phyloP scores from a whole-genome alignment of 2,113 vertebrate genomes.

The Microcebus tavaratra region DNA sequence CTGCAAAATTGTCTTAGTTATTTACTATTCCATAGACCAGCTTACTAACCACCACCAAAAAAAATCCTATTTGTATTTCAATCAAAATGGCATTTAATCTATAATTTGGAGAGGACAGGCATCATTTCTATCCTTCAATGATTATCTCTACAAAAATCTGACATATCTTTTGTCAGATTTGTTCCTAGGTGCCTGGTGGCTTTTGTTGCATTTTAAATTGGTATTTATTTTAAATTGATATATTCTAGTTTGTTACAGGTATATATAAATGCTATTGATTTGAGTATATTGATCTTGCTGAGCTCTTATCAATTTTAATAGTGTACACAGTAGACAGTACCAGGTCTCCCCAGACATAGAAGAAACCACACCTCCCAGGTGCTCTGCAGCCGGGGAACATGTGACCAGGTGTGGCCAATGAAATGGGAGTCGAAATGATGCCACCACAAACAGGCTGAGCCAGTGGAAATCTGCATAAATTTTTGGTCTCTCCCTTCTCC shows the following conservation, averaged over 20 bases:
- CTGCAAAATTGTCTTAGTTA: not conserved
- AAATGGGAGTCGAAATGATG: not conserved
- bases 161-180: slow-evolving; percentile 8
- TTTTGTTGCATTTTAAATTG: slow-evolving; percentile 43
- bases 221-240: not conserved
- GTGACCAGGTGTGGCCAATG: not conserved
- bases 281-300: not conserved
- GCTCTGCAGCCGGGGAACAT: not conserved
- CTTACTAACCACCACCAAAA: slow-evolving; percentile 2
- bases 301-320: not conserved
- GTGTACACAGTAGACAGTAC: not conserved
- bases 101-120: not conserved
- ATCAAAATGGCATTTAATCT: not conserved
- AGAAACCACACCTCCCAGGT: not conserved
- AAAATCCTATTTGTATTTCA: not conserved
- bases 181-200: not conserved
- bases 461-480: not conserved
- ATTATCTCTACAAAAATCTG: slow-evolving; percentile 19
- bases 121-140: slow-evolving; percentile 16
- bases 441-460: not conserved
- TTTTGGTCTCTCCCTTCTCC: not conserved
- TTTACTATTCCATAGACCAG: not conserved
- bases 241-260: slow-evolving; percentile 29
- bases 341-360: not conserved
- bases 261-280: not conserved